phyloP scores from a whole-genome alignment of 2,888 invertebrate species.

The Phyllotreta striolata region DNA sequence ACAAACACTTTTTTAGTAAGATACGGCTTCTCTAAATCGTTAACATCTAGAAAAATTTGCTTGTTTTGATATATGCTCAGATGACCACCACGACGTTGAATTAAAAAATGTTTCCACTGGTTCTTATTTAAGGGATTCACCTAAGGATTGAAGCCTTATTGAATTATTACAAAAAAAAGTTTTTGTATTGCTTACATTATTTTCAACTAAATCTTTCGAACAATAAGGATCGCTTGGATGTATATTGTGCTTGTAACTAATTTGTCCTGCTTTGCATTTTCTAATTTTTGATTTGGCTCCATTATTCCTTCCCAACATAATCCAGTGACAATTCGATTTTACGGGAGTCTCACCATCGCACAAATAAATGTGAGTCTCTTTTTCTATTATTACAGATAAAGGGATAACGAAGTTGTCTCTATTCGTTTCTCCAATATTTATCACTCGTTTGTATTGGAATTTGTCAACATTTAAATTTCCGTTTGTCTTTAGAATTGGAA shows the following conservation, averaged over 20 bases:
- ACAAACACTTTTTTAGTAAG: slow-evolving; percentile 21
- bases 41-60: background rate
- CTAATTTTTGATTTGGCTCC: slow-evolving; percentile 47
- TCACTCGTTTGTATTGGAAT: background rate
- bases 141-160: slow-evolving; percentile 20
- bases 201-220: background rate
- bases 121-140: slow-evolving; percentile 7
- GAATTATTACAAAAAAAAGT: no score
- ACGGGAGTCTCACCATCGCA: slow-evolving; percentile 41
- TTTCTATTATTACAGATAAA: slow-evolving; percentile 39
- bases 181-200: background rate
- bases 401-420: slow-evolving; percentile 32
- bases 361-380: slow-evolving; percentile 50
- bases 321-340: slow-evolving; percentile 51
- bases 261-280: slow-evolving; percentile 45
- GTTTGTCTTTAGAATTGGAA: slow-evolving; percentile 12
- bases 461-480: background rate
- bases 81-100: background rate
- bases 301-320: slow-evolving; percentile 50
- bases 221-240: background rate
- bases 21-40: background rate
- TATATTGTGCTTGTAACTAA: slow-evolving; percentile 17
- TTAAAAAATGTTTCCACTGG: slow-evolving; percentile 23
- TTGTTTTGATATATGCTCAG: slow-evolving; percentile 10
- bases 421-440: background rate